These are phyloP conservation scores for Steatornis caripensis DNA, from an alignment of 2,113 vertebrate genomes.

Conservation along the genomic window DNA sequence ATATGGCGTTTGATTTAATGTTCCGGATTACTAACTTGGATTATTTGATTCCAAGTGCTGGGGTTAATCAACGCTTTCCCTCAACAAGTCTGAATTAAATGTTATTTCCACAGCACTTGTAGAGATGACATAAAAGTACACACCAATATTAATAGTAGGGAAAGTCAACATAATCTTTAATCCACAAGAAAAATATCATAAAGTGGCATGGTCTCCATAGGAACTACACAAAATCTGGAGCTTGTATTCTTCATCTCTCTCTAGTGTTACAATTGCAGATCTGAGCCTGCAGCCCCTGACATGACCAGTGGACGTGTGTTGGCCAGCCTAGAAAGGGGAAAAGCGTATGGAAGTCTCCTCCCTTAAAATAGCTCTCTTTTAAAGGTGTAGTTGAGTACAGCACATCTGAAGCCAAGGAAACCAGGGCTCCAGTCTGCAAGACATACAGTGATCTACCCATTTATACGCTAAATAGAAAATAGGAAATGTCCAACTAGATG, in stretches of 20 bases:
- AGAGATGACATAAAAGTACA: not conserved
- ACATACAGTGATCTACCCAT: not conserved
- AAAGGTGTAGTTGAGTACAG: not conserved
- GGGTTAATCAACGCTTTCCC: not conserved
- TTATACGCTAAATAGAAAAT: not conserved
- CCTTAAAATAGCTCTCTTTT: not conserved
- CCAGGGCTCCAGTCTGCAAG: not conserved
- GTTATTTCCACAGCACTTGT: not conserved
- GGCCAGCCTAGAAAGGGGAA: not conserved
- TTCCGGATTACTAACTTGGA: constrained; percentile 26
- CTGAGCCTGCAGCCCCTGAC: not conserved
- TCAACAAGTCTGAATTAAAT: not conserved
- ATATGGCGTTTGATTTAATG: constrained; percentile 2
- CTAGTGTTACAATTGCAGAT: not conserved
- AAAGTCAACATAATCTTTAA: not conserved
- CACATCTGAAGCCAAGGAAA: not conserved
- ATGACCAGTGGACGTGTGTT: not conserved
- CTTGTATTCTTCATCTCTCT: not conserved
- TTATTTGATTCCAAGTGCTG: constrained; percentile 1
- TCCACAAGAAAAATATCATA: not conserved
- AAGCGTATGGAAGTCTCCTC: not conserved
- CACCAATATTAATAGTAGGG: not conserved
- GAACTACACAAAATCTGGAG: not conserved
- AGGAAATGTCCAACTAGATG: not conserved
- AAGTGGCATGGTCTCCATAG: not conserved